Evolutionary conservation across 2,113 vertebrate genomes (phyloP).

Genomic region (Noturus placidus): DNA sequence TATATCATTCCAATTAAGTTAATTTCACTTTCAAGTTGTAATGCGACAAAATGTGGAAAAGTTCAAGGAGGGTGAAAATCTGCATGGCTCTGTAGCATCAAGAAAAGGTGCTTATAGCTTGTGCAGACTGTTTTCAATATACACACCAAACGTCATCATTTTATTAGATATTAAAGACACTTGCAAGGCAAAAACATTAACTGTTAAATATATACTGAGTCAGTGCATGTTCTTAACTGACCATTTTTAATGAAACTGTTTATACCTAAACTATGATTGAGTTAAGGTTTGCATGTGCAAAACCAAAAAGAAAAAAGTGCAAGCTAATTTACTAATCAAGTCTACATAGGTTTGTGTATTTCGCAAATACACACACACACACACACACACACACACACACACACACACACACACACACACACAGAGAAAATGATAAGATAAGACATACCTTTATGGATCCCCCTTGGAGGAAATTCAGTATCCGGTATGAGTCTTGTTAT

Average conservation of each 20-base stretch:
- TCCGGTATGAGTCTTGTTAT: not conserved
- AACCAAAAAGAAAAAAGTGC: not conserved
- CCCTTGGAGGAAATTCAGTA: no score
- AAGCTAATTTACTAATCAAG: not conserved
- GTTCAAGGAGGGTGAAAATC: not conserved
- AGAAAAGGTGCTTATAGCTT: not conserved
- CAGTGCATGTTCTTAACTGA: not conserved
- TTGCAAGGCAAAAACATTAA: not conserved
- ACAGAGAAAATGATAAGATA: no score
- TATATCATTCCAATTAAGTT: not conserved
- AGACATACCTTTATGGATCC: no score
- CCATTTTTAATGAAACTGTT: not conserved
- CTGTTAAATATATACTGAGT: not conserved
- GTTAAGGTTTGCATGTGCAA: not conserved
- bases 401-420: no score
- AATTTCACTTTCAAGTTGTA: not conserved
- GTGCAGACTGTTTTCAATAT: not conserved
- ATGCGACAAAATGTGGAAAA: not conserved
- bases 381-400: no score
- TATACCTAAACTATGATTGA: not conserved
- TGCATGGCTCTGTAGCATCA: not conserved
- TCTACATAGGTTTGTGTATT: not conserved
- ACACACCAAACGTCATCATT: not conserved
- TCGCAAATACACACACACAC: not conserved
- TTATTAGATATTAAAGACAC: not conserved